phyloP scores from a whole-genome alignment of 2,113 vertebrate species.

The Spea bombifrons region DNA sequence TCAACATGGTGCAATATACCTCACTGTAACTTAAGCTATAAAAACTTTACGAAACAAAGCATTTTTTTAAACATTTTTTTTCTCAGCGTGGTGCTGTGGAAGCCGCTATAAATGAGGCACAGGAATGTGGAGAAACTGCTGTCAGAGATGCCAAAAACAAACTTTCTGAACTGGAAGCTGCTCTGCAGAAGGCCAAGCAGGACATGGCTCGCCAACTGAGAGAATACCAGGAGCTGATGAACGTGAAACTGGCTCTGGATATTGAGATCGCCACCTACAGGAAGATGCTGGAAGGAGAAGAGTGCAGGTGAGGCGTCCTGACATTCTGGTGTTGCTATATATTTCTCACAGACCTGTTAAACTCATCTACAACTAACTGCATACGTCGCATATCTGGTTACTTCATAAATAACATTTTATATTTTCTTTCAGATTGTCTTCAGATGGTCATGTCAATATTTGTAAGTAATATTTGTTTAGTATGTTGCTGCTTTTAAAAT shows the following conservation, averaged over 20 bases:
- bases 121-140: slow-evolving; percentile 55
- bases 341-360: too few species aligned
- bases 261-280: slow-evolving; percentile 68
- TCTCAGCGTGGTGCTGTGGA: too few species aligned
- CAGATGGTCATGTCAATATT: slow-evolving; percentile 11
- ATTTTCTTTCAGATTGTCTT: slow-evolving; percentile 18
- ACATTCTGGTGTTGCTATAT: too few species aligned
- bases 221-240: slow-evolving; percentile 64
- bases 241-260: slow-evolving; percentile 63
- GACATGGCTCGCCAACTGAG: slow-evolving; percentile 56
- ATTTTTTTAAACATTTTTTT: too few species aligned
- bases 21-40: too few species aligned
- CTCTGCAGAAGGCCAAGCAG: slow-evolving; percentile 57
- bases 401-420: neutral
- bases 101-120: slow-evolving; percentile 42
- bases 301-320: slow-evolving; percentile 55
- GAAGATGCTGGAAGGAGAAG: slow-evolving; percentile 67
- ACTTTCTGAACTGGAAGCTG: slow-evolving; percentile 56
- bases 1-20: too few species aligned
- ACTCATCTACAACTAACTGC: too few species aligned
- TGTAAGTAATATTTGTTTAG: slow-evolving; percentile 34
- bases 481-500: too few species aligned
- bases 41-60: too few species aligned
- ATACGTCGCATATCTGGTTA: too few species aligned
- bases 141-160: slow-evolving; percentile 56